These are phyloP conservation scores for Xylocampa areola DNA, from an alignment of 2,888 invertebrate species.

Conservation along the genomic window DNA sequence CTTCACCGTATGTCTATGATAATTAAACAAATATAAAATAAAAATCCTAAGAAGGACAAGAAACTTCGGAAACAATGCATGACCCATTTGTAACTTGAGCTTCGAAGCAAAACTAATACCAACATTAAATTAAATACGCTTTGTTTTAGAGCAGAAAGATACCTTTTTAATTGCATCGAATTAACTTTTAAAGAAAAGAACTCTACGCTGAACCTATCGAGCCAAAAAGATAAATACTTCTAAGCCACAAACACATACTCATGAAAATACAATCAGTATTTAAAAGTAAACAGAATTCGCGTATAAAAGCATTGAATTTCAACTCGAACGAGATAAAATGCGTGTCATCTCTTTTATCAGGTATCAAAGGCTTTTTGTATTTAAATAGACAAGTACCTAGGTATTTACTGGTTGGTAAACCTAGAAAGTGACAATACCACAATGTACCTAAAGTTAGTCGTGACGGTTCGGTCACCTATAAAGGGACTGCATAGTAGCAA, in stretches of 20 bases:
- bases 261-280: constrained; percentile 17
- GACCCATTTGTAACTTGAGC: too few species aligned
- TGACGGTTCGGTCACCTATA: too few species aligned
- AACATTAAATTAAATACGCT: too few species aligned
- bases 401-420: constrained; percentile 12
- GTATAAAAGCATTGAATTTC: constrained; percentile 1
- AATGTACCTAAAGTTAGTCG: constrained; percentile 16
- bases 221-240: constrained; percentile 1
- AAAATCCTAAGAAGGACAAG: too few species aligned
- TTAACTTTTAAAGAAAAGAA: neutral
- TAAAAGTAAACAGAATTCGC: constrained; percentile 5
- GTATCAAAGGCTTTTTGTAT: constrained; percentile 5
- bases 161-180: neutral
- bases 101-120: too few species aligned
- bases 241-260: neutral
- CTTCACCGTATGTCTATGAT: too few species aligned
- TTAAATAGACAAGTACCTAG: neutral
- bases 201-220: neutral
- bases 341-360: neutral
- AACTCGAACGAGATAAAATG: constrained; percentile 7
- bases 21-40: too few species aligned
- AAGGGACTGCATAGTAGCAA: too few species aligned
- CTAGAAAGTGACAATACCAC: constrained; percentile 14
- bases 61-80: too few species aligned
- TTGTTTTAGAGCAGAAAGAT: too few species aligned